These are phyloP conservation scores for Anthoptus insignis DNA, from an alignment of 2,888 invertebrate genomes.

Conservation along the genomic window DNA sequence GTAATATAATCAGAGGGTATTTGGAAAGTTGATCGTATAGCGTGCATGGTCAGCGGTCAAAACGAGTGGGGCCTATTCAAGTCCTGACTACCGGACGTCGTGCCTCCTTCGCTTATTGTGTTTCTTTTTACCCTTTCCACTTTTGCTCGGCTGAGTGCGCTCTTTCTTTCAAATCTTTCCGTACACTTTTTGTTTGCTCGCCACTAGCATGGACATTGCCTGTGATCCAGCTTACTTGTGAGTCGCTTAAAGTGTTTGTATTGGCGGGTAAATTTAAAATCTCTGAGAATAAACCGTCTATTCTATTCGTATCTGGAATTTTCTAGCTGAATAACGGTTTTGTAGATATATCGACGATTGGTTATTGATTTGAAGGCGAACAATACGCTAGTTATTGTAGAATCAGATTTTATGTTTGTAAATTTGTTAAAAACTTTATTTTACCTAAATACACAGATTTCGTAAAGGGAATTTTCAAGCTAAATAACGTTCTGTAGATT, in stretches of 20 bases:
- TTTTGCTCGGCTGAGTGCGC: slow-evolving; percentile 70
- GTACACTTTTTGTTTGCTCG: slow-evolving; percentile 69
- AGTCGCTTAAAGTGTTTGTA: slow-evolving; percentile 40
- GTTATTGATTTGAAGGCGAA: no score
- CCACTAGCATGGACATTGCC: slow-evolving; percentile 72
- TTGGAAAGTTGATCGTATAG: slow-evolving; percentile 48
- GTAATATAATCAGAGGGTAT: slow-evolving; percentile 32
- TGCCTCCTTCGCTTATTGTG: slow-evolving; percentile 73
- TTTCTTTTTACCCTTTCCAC: slow-evolving; percentile 72
- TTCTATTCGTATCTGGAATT: background rate
- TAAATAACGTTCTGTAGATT: no score
- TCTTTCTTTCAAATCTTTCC: slow-evolving; percentile 65
- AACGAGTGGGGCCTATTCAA: slow-evolving; percentile 58
- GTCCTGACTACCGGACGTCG: slow-evolving; percentile 71
- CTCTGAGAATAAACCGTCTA: slow-evolving; percentile 11
- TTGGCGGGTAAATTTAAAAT: slow-evolving; percentile 19
- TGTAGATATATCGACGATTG: background rate
- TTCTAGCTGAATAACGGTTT: background rate
- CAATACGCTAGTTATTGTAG: no score
- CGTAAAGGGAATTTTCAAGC: no score
- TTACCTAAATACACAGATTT: no score
- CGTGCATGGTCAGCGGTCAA: slow-evolving; percentile 71
- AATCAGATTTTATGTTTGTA: no score
- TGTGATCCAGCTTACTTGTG: slow-evolving; percentile 59
- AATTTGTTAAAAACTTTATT: no score